A percentile compares a stretch with the other conserved stretches of the same genome.
These are phyloP conservation scores for Charaxes varanes DNA, from an alignment of 1,140 invertebrate species.

Conservation along the genomic window DNA sequence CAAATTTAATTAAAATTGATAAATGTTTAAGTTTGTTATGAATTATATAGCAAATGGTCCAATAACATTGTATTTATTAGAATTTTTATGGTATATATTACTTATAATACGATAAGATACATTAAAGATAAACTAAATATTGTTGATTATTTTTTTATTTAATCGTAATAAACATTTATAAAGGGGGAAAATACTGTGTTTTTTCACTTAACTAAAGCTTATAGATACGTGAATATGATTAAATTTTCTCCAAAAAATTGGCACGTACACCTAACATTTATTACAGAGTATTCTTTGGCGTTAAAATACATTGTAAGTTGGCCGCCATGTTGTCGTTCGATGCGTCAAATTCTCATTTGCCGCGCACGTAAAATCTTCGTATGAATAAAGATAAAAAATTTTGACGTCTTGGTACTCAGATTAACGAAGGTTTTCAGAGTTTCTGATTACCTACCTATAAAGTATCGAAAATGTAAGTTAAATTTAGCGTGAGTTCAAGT, in stretches of 20 bases:
- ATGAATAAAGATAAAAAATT: no score
- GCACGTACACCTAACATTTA: slow-evolving; percentile 43
- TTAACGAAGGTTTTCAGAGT: no score
- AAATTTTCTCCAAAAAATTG: slow-evolving; percentile 53
- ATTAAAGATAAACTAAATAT: no score
- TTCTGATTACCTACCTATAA: no score
- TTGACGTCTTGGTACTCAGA: no score
- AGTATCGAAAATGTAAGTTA: no score
- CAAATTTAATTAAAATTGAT: no score
- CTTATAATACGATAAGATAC: no score
- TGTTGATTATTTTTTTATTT: slow-evolving; percentile 17
- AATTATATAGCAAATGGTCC: slow-evolving; percentile 19
- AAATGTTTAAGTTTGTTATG: slow-evolving; percentile 10
- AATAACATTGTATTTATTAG: slow-evolving; percentile 17
- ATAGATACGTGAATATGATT: slow-evolving; percentile 17
- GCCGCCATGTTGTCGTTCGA: slow-evolving; percentile 11
- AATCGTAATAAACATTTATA: slow-evolving; percentile 14
- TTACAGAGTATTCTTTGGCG: slow-evolving; percentile 36
- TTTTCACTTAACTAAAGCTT: slow-evolving; percentile 21
- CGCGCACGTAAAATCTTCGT: neutral
- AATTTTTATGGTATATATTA: no score
- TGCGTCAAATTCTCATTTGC: neutral
- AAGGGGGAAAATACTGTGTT: slow-evolving; percentile 31
- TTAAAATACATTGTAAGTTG: slow-evolving; percentile 17
- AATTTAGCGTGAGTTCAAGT: no score